These are phyloP conservation scores for Bubo blakistoni DNA, from an alignment of 2,113 vertebrate species.

Conservation along the genomic window DNA sequence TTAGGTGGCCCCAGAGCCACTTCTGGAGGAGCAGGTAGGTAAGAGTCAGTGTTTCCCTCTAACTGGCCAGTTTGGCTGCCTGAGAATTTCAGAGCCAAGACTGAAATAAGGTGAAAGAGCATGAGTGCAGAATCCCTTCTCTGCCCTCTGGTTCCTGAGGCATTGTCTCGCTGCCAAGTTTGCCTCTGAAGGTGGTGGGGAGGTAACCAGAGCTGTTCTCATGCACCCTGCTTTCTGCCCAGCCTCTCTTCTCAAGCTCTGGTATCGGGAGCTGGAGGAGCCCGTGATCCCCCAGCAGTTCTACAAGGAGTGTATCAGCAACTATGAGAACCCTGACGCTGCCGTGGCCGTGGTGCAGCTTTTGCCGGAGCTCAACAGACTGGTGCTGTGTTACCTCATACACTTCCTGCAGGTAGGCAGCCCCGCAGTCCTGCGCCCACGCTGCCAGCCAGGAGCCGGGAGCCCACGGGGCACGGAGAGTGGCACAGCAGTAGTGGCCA, in stretches of 20 bases:
- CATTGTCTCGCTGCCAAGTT: not conserved
- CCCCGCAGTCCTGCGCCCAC: accelerated
- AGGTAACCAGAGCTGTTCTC: not conserved
- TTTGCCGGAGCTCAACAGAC: constrained; percentile 84
- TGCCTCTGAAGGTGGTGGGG: not conserved
- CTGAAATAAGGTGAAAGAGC: not conserved
- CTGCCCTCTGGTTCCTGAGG: not conserved
- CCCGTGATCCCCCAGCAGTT: constrained; percentile 87
- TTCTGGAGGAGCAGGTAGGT: not conserved
- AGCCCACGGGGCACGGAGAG: accelerated
- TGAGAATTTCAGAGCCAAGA: not conserved
- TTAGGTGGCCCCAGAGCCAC: not conserved
- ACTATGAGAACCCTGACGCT: constrained; percentile 84
- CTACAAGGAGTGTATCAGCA: constrained; percentile 86
- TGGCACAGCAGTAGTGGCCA: not conserved
- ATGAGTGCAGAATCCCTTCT: not conserved
- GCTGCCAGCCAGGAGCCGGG: not conserved
- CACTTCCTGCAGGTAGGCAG: constrained; percentile 87
- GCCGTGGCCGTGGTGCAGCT: constrained; percentile 85
- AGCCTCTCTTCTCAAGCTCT: constrained; percentile 90
- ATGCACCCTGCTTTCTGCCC: not conserved
- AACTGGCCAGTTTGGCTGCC: not conserved
- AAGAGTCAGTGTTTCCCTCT: not conserved
- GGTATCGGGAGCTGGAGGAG: constrained; percentile 91
- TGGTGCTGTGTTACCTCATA: constrained; percentile 91